Conservation (phyloP, 2,113 vertebrate species). For the Tychaedon coryphoeus region DNA sequence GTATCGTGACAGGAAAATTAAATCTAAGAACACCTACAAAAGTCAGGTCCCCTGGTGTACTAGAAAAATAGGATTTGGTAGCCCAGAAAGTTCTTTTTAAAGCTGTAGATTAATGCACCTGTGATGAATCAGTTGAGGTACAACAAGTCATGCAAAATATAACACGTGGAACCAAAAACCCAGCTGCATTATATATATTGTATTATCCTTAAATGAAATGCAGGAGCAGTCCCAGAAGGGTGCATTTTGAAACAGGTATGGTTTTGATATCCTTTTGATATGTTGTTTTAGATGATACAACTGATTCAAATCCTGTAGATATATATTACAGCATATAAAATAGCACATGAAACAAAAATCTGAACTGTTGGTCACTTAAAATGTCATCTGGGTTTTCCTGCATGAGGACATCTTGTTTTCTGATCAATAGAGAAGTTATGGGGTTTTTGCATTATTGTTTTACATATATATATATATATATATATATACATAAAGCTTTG, state of each 20-base stretch:
- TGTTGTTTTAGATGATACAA: neutral
- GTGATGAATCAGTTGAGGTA: neutral
- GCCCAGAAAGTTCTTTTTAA: neutral
- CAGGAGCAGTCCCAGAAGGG: neutral
- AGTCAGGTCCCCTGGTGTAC: neutral
- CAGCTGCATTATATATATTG: neutral
- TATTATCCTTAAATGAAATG: neutral
- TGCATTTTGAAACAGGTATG: neutral
- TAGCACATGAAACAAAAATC: neutral
- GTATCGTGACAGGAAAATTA: neutral
- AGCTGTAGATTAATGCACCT: neutral
- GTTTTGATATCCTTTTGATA: neutral
- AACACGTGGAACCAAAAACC: neutral
- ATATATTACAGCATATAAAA: neutral
- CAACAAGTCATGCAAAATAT: neutral
- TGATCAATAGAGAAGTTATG: neutral
- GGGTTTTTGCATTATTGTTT: fast-evolving
- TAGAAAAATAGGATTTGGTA: neutral
- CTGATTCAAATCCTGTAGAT: neutral
- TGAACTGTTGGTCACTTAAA: neutral
- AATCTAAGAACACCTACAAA: neutral
- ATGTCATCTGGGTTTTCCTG: neutral
- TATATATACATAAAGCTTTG: neutral
- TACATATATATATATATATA: neutral
- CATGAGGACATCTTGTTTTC: neutral